A percentile compares a stretch with the other conserved stretches of the same genome.
These are phyloP conservation scores for Solenopsis fugax DNA, from an alignment of 1,140 invertebrate species.

Conservation along the genomic window DNA sequence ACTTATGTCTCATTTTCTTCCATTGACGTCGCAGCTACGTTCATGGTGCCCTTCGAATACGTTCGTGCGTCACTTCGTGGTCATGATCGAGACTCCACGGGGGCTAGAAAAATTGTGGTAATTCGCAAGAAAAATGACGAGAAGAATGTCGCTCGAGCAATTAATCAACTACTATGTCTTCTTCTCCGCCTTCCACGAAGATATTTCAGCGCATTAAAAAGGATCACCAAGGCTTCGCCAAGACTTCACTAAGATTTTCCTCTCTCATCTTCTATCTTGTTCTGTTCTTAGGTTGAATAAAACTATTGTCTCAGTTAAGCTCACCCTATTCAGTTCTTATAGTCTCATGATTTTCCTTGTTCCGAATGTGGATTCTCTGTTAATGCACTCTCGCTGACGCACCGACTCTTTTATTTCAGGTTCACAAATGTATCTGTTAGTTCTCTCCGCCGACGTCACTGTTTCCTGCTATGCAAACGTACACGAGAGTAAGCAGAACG, in stretches of 20 bases:
- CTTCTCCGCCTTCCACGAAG: background rate
- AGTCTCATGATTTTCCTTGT: background rate
- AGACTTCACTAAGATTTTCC: background rate
- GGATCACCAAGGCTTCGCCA: too few relatives aligned
- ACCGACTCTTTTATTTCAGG: background rate
- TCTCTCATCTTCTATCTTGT: background rate
- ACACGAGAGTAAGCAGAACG: background rate
- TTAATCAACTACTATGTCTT: conserved; percentile 8
- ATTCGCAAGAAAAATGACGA: conserved; percentile 9
- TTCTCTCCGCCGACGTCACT: background rate
- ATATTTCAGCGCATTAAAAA: background rate
- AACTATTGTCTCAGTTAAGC: conserved; percentile 8
- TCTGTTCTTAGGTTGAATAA: background rate
- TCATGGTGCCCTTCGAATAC: conserved; percentile 4
- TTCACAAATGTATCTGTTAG: background rate
- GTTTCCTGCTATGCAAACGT: background rate
- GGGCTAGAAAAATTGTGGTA: conserved; percentile 33
- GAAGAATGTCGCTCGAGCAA: background rate
- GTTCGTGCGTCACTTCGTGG: conserved; percentile 19
- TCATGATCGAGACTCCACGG: conserved; percentile 14
- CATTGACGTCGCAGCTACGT: conserved; percentile 10
- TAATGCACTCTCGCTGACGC: background rate
- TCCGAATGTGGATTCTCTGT: background rate
- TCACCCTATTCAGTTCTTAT: background rate
- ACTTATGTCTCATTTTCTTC: background rate